Conservation (phyloP, 2,888 invertebrate species). For the Sphecodes monilicornis region DNA sequence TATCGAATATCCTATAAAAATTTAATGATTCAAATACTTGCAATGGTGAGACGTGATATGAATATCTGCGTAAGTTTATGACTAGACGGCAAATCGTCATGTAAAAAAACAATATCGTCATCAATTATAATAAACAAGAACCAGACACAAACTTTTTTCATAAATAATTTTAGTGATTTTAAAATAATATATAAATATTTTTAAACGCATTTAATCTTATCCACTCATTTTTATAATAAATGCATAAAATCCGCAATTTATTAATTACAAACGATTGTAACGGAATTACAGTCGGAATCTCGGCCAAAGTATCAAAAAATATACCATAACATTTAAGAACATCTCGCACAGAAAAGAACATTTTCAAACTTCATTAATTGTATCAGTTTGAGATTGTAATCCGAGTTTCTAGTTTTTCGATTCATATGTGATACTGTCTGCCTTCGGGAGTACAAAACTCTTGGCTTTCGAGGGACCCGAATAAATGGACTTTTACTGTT, state of each 20-base stretch:
- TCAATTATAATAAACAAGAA: neutral
- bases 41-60: neutral
- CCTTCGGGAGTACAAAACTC: neutral
- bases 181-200: too few relatives aligned
- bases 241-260: too few relatives aligned
- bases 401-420: neutral
- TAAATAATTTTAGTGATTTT: too few relatives aligned
- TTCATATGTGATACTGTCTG: neutral
- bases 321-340: neutral
- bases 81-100: too few relatives aligned
- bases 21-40: neutral
- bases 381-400: neutral
- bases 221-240: too few relatives aligned
- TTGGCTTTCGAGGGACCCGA: neutral
- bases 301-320: neutral
- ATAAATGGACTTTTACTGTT: constrained; percentile 25
- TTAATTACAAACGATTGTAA: too few relatives aligned
- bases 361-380: neutral
- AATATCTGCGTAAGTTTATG: too few relatives aligned
- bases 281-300: neutral
- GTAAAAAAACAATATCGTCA: neutral
- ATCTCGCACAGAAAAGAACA: neutral
- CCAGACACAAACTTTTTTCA: too few relatives aligned
- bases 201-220: too few relatives aligned
- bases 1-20: neutral